Percentiles rank a stretch among this genome's conserved stretches.
Evolutionary conservation across 2,113 vertebrate species (phyloP).

Genomic region (Cromileptes altivelis): DNA sequence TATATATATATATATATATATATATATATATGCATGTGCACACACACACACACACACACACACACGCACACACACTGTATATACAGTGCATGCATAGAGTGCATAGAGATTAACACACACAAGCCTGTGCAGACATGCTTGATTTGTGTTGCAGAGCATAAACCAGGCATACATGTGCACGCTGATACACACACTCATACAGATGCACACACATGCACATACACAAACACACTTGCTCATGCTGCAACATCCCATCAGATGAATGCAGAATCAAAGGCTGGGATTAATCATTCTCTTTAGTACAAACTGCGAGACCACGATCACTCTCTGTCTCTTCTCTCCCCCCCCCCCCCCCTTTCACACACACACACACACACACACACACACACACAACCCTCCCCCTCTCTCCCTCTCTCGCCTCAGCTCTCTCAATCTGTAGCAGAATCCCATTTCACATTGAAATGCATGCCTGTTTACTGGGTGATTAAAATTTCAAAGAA

Average conservation of each 20-base stretch:
- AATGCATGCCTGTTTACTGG: conserved; percentile 67
- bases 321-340: conserved; percentile 21
- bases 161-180: conserved; percentile 43
- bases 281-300: conserved; percentile 79
- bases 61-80: not conserved
- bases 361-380: conserved; percentile 6
- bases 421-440: conserved; percentile 60
- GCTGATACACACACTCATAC: conserved; percentile 18
- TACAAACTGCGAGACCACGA: conserved; percentile 69
- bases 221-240: conserved; percentile 44
- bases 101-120: conserved; percentile 46
- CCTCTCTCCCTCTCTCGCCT: conserved; percentile 18
- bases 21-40: not conserved
- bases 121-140: conserved; percentile 42
- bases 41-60: not conserved
- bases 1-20: not conserved
- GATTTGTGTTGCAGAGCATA: conserved; percentile 28
- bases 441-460: conserved; percentile 71
- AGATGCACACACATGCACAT: conserved; percentile 5
- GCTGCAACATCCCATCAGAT: conserved; percentile 65
- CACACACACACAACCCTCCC: conserved; percentile 1
- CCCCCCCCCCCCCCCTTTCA: conserved; percentile 13
- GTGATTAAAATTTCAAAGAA: conserved; percentile 76
- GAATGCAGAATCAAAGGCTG: conserved; percentile 75
- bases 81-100: conserved; percentile 38